Evolutionary conservation across 2,797 vertebrate genomes (phyloP), one percentile per base, ranked within the genome.

Genomic region (Nyctibius grandis): DNA sequence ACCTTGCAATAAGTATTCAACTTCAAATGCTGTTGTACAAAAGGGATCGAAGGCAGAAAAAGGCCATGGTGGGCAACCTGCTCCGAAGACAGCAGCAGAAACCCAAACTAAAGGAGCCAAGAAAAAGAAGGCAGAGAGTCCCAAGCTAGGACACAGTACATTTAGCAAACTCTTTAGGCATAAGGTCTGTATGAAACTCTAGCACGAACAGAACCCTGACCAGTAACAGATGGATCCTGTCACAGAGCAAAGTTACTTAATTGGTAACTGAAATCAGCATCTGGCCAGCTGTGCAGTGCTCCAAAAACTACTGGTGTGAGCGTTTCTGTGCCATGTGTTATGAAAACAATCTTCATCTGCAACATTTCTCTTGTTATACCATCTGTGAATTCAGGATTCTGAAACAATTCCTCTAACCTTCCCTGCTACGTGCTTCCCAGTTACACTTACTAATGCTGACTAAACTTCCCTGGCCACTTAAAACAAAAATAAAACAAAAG

Each of bases 151-250:
- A 69, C 95, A 97, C 48, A 68, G 97, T 74, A 96, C 98, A 51
- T 98, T 99, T 96, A 98, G 98, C 92, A 99, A 98, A 96, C 96
- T 99, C 93, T 99, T 99, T 97, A 98, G 98, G 93, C 95, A 98
- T 95, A 99, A 99, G 99, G 99, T 99, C 78, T 97, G 98, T 98
- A 98, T 88, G 82, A 60, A 78, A 17, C 23, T 6, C 33, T 29
- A 78, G 54, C 33, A 28, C 38, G 33, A 63, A 38, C 73, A 70
- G 98, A 97, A 95, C 91, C 91, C 97, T 97, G 98, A 94, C 96
- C 45, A 68, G 90, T 56, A 93, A 63, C 94, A 81, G 85, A 79
- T 63, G 89, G 91, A 10, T 38, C 19, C 31, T 12, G 5, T 40
- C 34, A 19, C 42, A 61, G 45, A 26, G 61, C 4, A 3, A 34